A percentile compares a stretch with the other conserved stretches of the same genome.
Conservation (phyloP, 2,113 vertebrate genomes). For the Meriones unguiculatus region DNA sequence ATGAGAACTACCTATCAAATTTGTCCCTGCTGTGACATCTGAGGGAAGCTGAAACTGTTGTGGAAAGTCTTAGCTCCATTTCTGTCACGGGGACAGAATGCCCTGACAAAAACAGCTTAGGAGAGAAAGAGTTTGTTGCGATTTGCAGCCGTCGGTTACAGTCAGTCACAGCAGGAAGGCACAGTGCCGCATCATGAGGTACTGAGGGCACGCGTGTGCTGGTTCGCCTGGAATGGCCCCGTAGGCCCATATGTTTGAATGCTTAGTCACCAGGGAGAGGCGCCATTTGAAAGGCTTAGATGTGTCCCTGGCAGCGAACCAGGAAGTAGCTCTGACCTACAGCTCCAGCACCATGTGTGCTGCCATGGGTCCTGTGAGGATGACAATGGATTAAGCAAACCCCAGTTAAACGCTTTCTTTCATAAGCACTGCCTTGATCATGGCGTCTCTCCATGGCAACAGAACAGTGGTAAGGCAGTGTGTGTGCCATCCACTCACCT, state of each 20-base stretch:
- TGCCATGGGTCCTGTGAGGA: neutral
- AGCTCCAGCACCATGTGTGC: neutral
- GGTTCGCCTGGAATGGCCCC: neutral
- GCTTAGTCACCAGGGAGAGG: neutral
- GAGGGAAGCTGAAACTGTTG: neutral
- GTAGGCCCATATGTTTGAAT: neutral
- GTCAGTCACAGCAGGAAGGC: neutral
- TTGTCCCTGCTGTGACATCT: neutral
- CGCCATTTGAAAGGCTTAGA: neutral
- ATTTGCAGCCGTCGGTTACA: neutral
- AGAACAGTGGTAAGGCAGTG: neutral
- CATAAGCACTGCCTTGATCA: neutral
- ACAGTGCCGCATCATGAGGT: neutral
- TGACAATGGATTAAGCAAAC: neutral
- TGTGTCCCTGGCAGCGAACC: neutral
- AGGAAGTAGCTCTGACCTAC: neutral
- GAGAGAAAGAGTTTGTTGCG: neutral
- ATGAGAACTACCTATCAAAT: fast-evolving
- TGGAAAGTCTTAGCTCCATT: neutral
- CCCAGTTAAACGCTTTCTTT: neutral
- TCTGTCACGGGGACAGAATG: neutral
- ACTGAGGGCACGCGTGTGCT: neutral
- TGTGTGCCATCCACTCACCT: neutral
- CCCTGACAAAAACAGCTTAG: neutral
- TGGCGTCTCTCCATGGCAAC: neutral